Evolutionary conservation across 2,113 vertebrate genomes (phyloP).

Genomic region (Microtus montanus): DNA sequence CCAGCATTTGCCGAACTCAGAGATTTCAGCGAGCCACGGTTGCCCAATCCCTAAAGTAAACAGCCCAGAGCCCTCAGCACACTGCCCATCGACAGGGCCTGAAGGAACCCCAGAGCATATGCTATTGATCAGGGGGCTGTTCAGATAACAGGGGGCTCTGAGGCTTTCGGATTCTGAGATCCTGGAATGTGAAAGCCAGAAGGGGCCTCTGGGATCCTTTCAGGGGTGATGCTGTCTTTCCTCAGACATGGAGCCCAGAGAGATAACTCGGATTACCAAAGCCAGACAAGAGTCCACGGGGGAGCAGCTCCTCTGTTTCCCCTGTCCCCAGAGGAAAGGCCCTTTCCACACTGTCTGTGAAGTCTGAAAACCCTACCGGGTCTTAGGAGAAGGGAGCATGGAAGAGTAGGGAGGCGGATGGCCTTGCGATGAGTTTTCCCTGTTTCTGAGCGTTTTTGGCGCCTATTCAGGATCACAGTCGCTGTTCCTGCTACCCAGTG

Average conservation of each 20-base stretch:
- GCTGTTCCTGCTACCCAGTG: constrained; percentile 37
- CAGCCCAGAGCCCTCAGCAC: constrained; percentile 55
- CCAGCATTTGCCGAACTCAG: constrained; percentile 51
- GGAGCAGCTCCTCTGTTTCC: background rate
- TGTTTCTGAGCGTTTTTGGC: constrained; percentile 42
- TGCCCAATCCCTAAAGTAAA: constrained; percentile 81
- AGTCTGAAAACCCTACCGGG: background rate
- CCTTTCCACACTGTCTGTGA: background rate
- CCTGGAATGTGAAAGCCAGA: constrained; percentile 48
- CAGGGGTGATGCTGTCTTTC: background rate
- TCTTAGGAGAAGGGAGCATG: background rate
- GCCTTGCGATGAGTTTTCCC: constrained; percentile 34
- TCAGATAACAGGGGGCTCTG: constrained; percentile 51
- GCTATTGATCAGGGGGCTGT: constrained; percentile 52
- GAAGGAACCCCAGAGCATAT: background rate
- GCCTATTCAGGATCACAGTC: constrained; percentile 20
- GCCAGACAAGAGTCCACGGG: background rate
- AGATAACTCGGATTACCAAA: constrained; percentile 1
- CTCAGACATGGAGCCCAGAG: background rate
- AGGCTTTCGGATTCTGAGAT: constrained; percentile 48
- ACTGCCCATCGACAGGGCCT: constrained; percentile 60
- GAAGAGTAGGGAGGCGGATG: constrained; percentile 21
- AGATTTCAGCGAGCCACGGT: constrained; percentile 42
- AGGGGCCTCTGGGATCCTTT: constrained; percentile 14
- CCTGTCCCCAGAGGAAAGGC: background rate